These are phyloP conservation scores for Melikaiella ostensackeni DNA, from an alignment of 2,888 invertebrate genomes.

Conservation along the genomic window DNA sequence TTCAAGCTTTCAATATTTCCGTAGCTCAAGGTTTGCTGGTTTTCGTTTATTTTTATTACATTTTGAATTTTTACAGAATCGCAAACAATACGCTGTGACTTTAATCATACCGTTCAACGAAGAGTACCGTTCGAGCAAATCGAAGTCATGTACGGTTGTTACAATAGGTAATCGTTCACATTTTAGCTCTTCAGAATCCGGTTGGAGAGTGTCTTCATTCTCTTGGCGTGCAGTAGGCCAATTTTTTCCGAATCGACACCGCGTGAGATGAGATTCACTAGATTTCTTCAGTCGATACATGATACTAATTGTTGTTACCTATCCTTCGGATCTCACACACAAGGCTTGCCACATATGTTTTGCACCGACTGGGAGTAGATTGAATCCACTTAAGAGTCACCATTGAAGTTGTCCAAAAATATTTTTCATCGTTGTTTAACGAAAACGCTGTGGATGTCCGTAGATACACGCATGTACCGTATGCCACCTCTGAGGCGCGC, in stretches of 20 bases:
- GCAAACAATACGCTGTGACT: not conserved
- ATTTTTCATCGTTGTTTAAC: not conserved
- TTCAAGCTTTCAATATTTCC: no score
- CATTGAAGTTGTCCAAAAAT: constrained; percentile 55
- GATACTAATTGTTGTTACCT: constrained; percentile 45
- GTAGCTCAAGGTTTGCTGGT: no score
- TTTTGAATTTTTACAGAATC: not conserved
- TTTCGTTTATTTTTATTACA: no score
- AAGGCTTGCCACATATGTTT: no score
- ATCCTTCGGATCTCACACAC: no score
- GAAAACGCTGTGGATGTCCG: not conserved
- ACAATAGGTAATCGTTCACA: no score
- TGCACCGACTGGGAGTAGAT: no score
- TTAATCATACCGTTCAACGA: not conserved
- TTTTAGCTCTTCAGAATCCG: no score
- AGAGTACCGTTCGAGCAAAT: not conserved
- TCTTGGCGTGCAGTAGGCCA: no score
- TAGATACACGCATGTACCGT: constrained; percentile 39
- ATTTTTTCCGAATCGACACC: no score
- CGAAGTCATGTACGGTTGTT: constrained; percentile 35
- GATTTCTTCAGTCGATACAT: constrained; percentile 43
- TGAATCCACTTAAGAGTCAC: not conserved
- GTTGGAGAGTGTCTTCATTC: no score
- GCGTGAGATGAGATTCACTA: constrained; percentile 41
- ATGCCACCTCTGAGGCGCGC: not conserved